These are phyloP conservation scores for Dynastes hyllus DNA, from an alignment of 2,888 invertebrate genomes.

Conservation along the genomic window DNA sequence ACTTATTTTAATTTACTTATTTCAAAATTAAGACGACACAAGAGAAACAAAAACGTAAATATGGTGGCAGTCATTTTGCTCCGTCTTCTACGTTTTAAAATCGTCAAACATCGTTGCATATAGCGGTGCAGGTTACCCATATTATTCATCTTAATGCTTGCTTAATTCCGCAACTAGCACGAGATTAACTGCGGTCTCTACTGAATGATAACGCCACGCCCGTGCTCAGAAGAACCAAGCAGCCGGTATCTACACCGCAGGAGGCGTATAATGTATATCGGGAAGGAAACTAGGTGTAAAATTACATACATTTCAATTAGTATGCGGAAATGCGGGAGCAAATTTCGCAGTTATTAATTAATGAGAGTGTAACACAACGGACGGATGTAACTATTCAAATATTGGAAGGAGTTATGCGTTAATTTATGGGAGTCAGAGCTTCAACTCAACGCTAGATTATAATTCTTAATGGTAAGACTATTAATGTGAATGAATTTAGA, in stretches of 20 bases:
- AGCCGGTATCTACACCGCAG: not conserved
- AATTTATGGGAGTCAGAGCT: too few species aligned
- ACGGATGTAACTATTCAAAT: constrained; percentile 17
- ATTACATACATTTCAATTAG: constrained; percentile 47
- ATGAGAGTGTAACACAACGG: constrained; percentile 10
- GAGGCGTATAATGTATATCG: constrained; percentile 1
- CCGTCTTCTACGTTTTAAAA: too few species aligned
- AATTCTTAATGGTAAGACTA: too few species aligned
- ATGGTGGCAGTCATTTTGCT: too few species aligned
- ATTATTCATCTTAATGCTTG: constrained; percentile 23
- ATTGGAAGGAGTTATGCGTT: not conserved
- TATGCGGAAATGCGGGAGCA: constrained; percentile 27
- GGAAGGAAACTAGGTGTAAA: constrained; percentile 42
- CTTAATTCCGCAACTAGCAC: constrained; percentile 17
- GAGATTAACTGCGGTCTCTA: not conserved
- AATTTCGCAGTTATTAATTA: constrained; percentile 36
- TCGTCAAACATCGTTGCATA: too few species aligned
- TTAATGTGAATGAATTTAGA: too few species aligned
- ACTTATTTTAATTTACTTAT: too few species aligned
- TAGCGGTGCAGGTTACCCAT: not conserved
- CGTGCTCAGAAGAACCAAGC: not conserved
- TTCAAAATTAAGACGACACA: too few species aligned
- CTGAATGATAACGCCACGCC: not conserved
- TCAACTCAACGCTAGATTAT: too few species aligned
- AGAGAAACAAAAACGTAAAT: too few species aligned